Evolutionary conservation across 2,113 vertebrate species (phyloP).

Genomic region (Myodes glareolus): DNA sequence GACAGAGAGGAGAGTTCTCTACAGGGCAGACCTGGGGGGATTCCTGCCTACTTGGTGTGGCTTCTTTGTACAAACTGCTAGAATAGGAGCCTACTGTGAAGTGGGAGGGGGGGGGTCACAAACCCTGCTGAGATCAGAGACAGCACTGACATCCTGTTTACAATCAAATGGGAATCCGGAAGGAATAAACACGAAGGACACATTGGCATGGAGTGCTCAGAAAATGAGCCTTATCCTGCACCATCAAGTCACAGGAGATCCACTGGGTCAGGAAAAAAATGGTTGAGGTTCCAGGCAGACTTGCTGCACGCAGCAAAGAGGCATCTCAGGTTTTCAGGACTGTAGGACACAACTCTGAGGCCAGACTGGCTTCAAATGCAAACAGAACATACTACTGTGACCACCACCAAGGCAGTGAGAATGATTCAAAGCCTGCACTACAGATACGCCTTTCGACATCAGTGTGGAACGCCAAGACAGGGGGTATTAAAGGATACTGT

Average conservation of each 20-base stretch:
- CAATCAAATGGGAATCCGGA: not conserved
- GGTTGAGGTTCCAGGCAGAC: not conserved
- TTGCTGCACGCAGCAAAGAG: not conserved
- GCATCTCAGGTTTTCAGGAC: not conserved
- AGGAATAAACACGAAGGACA: not conserved
- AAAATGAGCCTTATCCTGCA: constrained; percentile 36
- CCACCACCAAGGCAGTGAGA: not conserved
- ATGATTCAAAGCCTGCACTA: accelerated
- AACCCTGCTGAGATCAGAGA: not conserved
- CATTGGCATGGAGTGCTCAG: accelerated
- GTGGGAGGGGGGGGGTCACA: not conserved
- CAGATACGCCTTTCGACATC: constrained; percentile 46
- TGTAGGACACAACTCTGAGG: not conserved
- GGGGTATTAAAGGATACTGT: constrained; percentile 26
- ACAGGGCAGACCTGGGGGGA: not conserved
- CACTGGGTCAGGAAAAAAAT: not conserved
- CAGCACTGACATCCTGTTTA: not conserved
- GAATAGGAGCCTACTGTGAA: not conserved
- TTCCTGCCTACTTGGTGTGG: not conserved
- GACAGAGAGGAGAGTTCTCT: not conserved
- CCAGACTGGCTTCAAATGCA: not conserved
- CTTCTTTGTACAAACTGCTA: not conserved
- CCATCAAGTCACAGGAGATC: constrained; percentile 23
- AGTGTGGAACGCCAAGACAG: constrained; percentile 21
- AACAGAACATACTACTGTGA: not conserved